Evolutionary conservation across 2,888 invertebrate genomes (phyloP), one percentile per base, ranked within the genome.

Genomic region (Drosophila glabriapex): DNA sequence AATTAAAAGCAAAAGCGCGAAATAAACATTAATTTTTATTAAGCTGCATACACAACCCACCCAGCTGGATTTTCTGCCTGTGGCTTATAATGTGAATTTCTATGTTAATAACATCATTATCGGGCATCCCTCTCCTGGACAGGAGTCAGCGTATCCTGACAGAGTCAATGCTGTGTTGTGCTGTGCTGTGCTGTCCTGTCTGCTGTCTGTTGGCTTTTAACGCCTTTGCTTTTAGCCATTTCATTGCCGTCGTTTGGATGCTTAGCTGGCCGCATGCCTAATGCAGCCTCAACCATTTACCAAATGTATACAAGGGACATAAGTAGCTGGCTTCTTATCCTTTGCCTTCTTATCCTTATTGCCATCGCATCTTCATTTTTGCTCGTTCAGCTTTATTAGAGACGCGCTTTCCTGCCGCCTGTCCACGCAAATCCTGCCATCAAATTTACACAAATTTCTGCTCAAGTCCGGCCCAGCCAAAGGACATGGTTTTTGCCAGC

Each of bases 101-200:
- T 78, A 79, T 88, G 85, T 82, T 88, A 87, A 85, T 86, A 85
- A 83, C 88, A 87, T 82, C 86, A 88, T 87, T 88, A 88, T 88
- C 81, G 64, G 69, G 53, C 46, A 43, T 49, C 37, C 35, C 37
- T 41, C 37, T 35, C 35, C 41, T 50, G 61, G 56, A 64, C 73
- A 33, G 52, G 35, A 63, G 37, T 19, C 63, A 35, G 54, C 64
- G 50, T 33, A 35, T 53, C 54, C 67, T 35, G 54, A 14, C 52
- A 46, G 41, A 39, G 60, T 41, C 68, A 25, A 29, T 1, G 33
- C 41, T 52, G 14, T 22, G 14, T n/a, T 46, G n/a, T 22, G 61
- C 49, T 22, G 52, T 39, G 28, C 49, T 39, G 46, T 43, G 67
- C 29, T 16, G n/a, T 35, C 12, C 28, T 46, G n/a, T 16, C 43